Evolutionary conservation across 2,888 invertebrate genomes (phyloP), one percentile per base, ranked within the genome.

Genomic region (Volucella zonaria): DNA sequence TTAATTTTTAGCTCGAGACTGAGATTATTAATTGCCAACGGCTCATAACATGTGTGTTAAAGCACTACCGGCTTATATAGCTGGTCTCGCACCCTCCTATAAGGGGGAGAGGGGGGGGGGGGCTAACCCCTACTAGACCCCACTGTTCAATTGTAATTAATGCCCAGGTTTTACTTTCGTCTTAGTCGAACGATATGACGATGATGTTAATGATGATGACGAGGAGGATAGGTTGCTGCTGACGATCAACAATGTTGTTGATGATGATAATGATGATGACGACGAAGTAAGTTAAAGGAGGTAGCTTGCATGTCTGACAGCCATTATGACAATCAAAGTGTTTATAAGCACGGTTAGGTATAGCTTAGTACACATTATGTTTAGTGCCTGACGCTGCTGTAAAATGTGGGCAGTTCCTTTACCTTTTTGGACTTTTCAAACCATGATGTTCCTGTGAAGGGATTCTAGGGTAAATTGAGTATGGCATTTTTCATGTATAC

Each of bases 281-380:
- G 11, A 45, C 15, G 10, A 62, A 81, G 51, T 31, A 14, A 68
- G 51, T 14, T 9, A 45, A 38, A 71, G 74, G 52, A 74, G 49
- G 68, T 51, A 52, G 83, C 40, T 83, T 67, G 79, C 83, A 83
- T 83, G 83, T 80, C 70, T 70, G 80, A 9, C 66, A 71, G 75
- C 70, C 80, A 80, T 83, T 83, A 83, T 67, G 80, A 67, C 70
- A 71, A 79, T 74, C 70, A 79, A 76, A 83, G 83, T 83, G 83
- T 80, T 83, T 83, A 80, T 76, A 83, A 80, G 83, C 83, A 83
- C 73, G 80, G 74, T 80, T 80, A 80, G 83, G 75, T 71, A 62
- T 45, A 70, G 52, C 64, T 70, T 81, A 58, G 11, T 49, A 68
- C 51, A 49, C 38, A 56, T 68, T 68, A 45, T 64, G 47, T 42